phyloP scores from a whole-genome alignment of 2,797 vertebrate genomes.

The Chaenodraco wilsoni region DNA sequence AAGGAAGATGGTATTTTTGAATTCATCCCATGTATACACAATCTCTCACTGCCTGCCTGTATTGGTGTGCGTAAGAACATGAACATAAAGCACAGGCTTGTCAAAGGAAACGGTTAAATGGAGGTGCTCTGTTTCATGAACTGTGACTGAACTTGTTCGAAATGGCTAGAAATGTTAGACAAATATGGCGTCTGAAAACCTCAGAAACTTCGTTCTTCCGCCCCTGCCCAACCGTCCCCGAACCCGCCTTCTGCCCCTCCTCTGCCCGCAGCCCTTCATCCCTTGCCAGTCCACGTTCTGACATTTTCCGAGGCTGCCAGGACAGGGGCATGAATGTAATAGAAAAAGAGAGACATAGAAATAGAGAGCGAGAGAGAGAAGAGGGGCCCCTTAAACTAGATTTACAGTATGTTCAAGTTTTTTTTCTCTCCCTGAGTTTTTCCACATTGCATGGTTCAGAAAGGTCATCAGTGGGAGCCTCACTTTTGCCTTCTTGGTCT shows the following conservation, averaged over 20 bases:
- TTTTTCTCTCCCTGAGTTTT: slow-evolving; percentile 39
- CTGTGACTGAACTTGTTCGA: slow-evolving; percentile 78
- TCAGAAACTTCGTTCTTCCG: slow-evolving; percentile 69
- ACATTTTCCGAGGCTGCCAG: slow-evolving; percentile 70
- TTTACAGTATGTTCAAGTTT: slow-evolving; percentile 46
- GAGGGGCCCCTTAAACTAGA: slow-evolving; percentile 48
- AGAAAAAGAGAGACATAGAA: slow-evolving; percentile 29
- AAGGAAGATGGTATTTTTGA: slow-evolving; percentile 3
- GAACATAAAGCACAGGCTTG: slow-evolving; percentile 58
- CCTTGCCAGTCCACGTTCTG: slow-evolving; percentile 72
- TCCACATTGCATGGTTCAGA: slow-evolving; percentile 44
- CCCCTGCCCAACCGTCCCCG: slow-evolving; percentile 19
- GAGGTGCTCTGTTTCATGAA: slow-evolving; percentile 76
- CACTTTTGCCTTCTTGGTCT: slow-evolving; percentile 5
- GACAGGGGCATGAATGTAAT: slow-evolving; percentile 58
- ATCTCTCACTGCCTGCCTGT: not conserved
- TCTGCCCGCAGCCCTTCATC: slow-evolving; percentile 70
- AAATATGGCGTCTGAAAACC: slow-evolving; percentile 73
- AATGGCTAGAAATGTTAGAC: slow-evolving; percentile 74
- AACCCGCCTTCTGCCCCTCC: not conserved
- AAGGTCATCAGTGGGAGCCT: slow-evolving; percentile 56
- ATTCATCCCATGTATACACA: slow-evolving; percentile 6
- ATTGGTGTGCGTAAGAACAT: slow-evolving; percentile 3
- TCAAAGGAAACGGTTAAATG: slow-evolving; percentile 65
- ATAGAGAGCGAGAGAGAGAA: slow-evolving; percentile 9